These are phyloP conservation scores for Cossypha dichroa DNA, from an alignment of 2,797 vertebrate species.

Conservation along the genomic window DNA sequence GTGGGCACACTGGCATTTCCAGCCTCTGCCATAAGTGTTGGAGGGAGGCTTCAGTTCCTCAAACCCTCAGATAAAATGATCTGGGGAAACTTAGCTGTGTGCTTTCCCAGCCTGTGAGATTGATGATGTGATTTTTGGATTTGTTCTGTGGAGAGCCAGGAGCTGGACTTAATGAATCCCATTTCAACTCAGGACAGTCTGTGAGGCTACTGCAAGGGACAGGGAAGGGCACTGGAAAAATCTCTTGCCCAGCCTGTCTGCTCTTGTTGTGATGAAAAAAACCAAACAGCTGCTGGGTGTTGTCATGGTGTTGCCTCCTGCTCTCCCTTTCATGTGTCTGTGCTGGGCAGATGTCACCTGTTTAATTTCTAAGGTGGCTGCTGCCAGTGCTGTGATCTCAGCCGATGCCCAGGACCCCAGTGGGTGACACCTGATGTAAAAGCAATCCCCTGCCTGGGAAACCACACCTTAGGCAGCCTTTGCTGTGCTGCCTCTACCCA, in stretches of 20 bases:
- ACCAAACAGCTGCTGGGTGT: not conserved
- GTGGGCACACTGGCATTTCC: not conserved
- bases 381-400: not conserved
- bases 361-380: not conserved
- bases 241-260: not conserved
- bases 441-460: not conserved
- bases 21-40: rapidly evolving
- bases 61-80: not conserved
- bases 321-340: not conserved
- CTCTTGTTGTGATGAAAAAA: not conserved
- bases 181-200: not conserved
- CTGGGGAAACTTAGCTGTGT: not conserved
- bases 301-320: not conserved
- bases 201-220: not conserved
- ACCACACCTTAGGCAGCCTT: too few species aligned
- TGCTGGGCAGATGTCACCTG: not conserved
- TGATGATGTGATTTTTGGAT: not conserved
- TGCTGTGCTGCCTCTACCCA: not conserved
- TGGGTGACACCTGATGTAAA: not conserved
- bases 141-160: not conserved
- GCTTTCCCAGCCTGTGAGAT: not conserved
- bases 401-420: not conserved
- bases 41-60: not conserved
- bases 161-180: not conserved
- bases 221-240: not conserved